phyloP scores from a whole-genome alignment of 1,140 invertebrate genomes.

The Pteromalus puparum region DNA sequence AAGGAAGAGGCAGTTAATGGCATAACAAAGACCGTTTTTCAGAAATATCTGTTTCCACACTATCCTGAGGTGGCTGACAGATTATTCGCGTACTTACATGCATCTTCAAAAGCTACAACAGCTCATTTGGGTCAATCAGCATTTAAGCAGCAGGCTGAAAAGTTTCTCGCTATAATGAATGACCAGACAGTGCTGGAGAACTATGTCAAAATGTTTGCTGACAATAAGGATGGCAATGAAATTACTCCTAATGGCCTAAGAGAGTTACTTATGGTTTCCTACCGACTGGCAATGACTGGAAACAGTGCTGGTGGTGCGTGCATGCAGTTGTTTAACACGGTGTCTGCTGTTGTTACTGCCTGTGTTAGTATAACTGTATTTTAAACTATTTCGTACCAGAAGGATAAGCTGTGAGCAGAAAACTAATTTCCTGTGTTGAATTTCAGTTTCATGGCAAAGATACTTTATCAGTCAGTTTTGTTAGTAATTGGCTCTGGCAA shows the following conservation, averaged over 20 bases:
- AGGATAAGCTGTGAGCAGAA: neutral
- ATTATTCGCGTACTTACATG: slow-evolving; percentile 81
- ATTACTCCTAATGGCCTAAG: slow-evolving; percentile 79
- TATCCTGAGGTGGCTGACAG: slow-evolving; percentile 83
- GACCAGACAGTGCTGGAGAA: slow-evolving; percentile 80
- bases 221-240: slow-evolving; percentile 72
- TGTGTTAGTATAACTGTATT: slow-evolving; percentile 74
- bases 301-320: slow-evolving; percentile 79
- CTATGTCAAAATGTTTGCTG: slow-evolving; percentile 80
- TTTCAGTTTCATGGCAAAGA: slow-evolving; percentile 85
- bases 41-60: slow-evolving; percentile 86
- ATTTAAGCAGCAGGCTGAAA: slow-evolving; percentile 84
- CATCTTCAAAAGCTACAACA: slow-evolving; percentile 77
- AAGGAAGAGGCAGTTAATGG: slow-evolving; percentile 81
- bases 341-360: slow-evolving; percentile 82
- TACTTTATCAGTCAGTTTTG: slow-evolving; percentile 82
- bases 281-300: slow-evolving; percentile 83
- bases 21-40: slow-evolving; percentile 77
- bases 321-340: slow-evolving; percentile 80
- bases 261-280: slow-evolving; percentile 81
- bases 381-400: neutral
- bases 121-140: slow-evolving; percentile 77
- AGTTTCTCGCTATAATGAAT: slow-evolving; percentile 81
- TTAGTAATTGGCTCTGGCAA: slow-evolving; percentile 86
- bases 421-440: slow-evolving; percentile 48